These are phyloP conservation scores for Brachypalpus laphriformis DNA, from an alignment of 2,888 invertebrate genomes.

Conservation along the genomic window DNA sequence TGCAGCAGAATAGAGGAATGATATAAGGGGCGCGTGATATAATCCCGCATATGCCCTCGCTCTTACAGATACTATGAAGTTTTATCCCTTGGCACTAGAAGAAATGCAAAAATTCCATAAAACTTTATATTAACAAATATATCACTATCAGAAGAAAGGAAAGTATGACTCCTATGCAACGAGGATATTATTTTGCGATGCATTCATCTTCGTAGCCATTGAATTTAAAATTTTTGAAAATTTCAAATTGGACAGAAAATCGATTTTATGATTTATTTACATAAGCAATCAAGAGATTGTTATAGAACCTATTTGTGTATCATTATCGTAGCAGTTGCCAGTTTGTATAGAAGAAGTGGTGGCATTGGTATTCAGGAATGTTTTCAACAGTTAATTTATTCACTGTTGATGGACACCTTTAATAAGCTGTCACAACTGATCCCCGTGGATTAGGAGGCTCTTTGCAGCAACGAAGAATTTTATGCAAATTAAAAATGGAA, in stretches of 20 bases:
- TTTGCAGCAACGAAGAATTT: not conserved
- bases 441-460: not conserved
- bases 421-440: constrained; percentile 34
- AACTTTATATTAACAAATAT: constrained; percentile 60
- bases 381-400: constrained; percentile 19
- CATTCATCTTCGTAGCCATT: constrained; percentile 36
- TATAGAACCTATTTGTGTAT: not conserved
- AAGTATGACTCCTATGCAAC: constrained; percentile 35
- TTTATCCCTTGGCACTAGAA: constrained; percentile 23
- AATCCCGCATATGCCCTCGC: constrained; percentile 33
- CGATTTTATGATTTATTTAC: constrained; percentile 1
- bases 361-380: not conserved
- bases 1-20: constrained; percentile 7
- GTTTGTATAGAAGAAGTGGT: not conserved
- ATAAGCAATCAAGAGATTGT: not conserved
- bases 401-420: constrained; percentile 17
- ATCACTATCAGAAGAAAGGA: constrained; percentile 43
- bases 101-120: constrained; percentile 53
- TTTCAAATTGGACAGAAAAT: not conserved
- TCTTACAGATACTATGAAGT: not conserved
- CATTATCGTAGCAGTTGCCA: not conserved
- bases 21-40: constrained; percentile 54
- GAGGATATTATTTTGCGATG: constrained; percentile 22
- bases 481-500: constrained; percentile 7
- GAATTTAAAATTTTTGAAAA: not conserved